Evolutionary conservation across 2,888 invertebrate species (phyloP).

Genomic region (Netelia fuscicornis): DNA sequence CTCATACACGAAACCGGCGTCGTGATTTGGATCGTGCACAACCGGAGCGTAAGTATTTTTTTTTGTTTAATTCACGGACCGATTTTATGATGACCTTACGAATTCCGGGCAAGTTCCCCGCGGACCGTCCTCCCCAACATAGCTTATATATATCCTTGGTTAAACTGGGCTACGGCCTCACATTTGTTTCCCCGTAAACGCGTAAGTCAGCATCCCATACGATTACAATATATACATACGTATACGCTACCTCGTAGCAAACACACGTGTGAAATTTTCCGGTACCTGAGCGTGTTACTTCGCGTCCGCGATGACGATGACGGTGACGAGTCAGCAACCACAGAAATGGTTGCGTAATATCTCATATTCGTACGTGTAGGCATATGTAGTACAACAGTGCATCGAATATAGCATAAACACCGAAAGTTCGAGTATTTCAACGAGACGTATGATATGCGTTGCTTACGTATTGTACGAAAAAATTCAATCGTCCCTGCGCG

Average conservation of each 20-base stretch:
- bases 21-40: constrained; percentile 2
- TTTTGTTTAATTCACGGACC: constrained; percentile 37
- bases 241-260: constrained; percentile 4
- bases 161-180: constrained; percentile 61
- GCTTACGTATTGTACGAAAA: background rate
- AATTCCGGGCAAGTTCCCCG: constrained; percentile 52
- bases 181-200: constrained; percentile 51
- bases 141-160: constrained; percentile 30
- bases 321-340: constrained; percentile 55
- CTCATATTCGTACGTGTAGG: background rate
- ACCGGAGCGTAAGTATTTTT: background rate
- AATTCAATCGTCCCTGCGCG: background rate
- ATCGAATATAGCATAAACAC: background rate
- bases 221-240: background rate
- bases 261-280: constrained; percentile 6
- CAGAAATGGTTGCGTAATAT: constrained; percentile 52
- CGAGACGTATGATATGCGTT: background rate
- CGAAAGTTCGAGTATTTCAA: background rate
- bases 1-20: background rate
- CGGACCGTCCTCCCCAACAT: constrained; percentile 24
- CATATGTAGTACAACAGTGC: background rate
- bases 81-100: constrained; percentile 61
- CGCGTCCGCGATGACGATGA: background rate
- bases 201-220: constrained; percentile 16
- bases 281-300: constrained; percentile 18